Evolutionary conservation across 2,113 vertebrate species (phyloP).

Genomic region (Vombatus ursinus): DNA sequence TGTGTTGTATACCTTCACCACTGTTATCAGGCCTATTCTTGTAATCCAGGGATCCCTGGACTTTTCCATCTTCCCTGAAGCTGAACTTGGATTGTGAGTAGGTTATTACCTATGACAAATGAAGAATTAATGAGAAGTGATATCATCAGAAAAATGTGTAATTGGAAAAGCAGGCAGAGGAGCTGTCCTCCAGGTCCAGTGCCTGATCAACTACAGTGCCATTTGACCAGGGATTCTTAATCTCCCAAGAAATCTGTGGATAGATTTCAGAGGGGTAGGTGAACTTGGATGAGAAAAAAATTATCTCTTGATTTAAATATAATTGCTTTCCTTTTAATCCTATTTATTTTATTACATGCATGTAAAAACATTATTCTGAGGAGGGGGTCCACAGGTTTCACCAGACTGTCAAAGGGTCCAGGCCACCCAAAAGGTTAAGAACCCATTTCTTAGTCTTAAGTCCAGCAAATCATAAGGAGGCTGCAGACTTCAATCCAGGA

Average conservation of each 20-base stretch:
- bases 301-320: background rate
- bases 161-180: background rate
- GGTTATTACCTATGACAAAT: background rate
- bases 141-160: background rate
- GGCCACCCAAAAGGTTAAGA: background rate
- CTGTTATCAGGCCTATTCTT: background rate
- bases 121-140: background rate
- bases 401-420: background rate
- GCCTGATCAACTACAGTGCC: background rate
- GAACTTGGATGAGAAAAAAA: background rate
- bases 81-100: background rate
- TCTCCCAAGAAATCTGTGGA: background rate
- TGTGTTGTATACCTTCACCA: background rate
- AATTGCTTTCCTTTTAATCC: background rate
- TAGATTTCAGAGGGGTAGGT: background rate
- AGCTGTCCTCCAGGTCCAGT: background rate
- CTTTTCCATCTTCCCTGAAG: background rate
- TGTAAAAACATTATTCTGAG: background rate
- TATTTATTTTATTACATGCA: background rate
- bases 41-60: background rate
- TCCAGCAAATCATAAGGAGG: background rate
- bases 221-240: background rate
- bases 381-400: background rate
- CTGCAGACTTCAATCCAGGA: constrained; percentile 13
- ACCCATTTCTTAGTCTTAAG: background rate